These are phyloP conservation scores for Enteromius trimaculatus DNA, from an alignment of 2,797 vertebrate genomes.

Conservation along the genomic window DNA sequence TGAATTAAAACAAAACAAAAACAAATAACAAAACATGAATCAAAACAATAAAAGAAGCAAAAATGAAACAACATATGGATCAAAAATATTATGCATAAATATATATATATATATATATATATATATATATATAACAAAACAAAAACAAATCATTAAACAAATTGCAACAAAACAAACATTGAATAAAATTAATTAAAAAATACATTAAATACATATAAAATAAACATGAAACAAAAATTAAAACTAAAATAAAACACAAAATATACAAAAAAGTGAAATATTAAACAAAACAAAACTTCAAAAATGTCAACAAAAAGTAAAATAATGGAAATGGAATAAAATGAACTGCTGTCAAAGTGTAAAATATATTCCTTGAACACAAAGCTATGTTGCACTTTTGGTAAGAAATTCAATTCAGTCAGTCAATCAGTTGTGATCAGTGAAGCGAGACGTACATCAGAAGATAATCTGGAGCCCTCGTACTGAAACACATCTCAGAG, in stretches of 20 bases:
- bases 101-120: too few species aligned
- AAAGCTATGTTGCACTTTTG: neutral
- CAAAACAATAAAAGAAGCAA: too few species aligned
- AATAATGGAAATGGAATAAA: neutral
- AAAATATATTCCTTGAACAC: conserved; percentile 1
- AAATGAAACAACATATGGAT: too few species aligned
- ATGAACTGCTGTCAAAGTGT: too few species aligned
- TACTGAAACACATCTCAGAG: conserved; percentile 8
- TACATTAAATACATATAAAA: neutral
- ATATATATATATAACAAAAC: too few species aligned
- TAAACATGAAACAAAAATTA: neutral
- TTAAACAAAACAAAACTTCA: neutral
- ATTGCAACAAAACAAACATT: too few species aligned
- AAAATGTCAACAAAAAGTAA: neutral
- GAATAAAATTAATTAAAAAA: too few species aligned
- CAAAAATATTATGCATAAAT: too few species aligned
- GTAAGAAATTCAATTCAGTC: conserved; percentile 5
- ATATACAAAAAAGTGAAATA: neutral
- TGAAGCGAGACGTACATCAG: conserved; percentile 14
- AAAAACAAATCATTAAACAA: too few species aligned
- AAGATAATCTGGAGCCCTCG: conserved; percentile 15
- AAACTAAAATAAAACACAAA: neutral
- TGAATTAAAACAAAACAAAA: too few species aligned
- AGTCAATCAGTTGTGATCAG: neutral
- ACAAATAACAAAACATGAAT: too few species aligned